Evolutionary conservation across 2,113 vertebrate genomes (phyloP).

Genomic region (Triplophysa tibetana): DNA sequence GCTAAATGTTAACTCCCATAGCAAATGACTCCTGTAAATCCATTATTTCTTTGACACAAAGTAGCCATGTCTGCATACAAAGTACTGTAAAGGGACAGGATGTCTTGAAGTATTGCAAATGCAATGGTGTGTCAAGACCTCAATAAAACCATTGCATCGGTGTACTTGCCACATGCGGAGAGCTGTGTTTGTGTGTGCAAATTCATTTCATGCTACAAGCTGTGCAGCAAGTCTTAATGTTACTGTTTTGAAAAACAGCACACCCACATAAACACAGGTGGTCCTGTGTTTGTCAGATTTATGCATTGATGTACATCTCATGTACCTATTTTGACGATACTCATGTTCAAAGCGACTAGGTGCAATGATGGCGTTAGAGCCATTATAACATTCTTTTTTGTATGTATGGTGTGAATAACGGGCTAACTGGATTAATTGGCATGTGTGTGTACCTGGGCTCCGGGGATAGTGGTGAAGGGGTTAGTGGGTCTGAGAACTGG

Average conservation of each 20-base stretch:
- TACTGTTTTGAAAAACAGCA: neutral
- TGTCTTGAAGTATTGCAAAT: too few species aligned
- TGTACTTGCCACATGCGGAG: neutral
- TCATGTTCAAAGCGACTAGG: neutral
- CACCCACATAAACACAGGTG: neutral
- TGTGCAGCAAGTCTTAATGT: neutral
- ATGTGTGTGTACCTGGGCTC: conserved; percentile 78
- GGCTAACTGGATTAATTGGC: neutral
- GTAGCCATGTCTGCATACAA: too few species aligned
- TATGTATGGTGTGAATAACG: neutral
- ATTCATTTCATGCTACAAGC: neutral
- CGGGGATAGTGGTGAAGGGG: conserved; percentile 81
- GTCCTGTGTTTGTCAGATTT: neutral
- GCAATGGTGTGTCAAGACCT: too few species aligned
- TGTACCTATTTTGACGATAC: too few species aligned
- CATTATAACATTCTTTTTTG: neutral
- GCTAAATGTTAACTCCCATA: too few species aligned
- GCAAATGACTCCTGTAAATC: too few species aligned
- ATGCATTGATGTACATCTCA: too few species aligned
- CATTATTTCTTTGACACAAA: too few species aligned
- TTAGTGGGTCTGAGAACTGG: conserved; percentile 83
- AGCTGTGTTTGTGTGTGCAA: neutral
- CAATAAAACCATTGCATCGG: neutral
- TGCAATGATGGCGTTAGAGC: too few species aligned
- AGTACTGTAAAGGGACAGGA: too few species aligned